These are phyloP conservation scores for Iphiclides podalirius DNA, from an alignment of 2,888 invertebrate genomes.

Conservation along the genomic window DNA sequence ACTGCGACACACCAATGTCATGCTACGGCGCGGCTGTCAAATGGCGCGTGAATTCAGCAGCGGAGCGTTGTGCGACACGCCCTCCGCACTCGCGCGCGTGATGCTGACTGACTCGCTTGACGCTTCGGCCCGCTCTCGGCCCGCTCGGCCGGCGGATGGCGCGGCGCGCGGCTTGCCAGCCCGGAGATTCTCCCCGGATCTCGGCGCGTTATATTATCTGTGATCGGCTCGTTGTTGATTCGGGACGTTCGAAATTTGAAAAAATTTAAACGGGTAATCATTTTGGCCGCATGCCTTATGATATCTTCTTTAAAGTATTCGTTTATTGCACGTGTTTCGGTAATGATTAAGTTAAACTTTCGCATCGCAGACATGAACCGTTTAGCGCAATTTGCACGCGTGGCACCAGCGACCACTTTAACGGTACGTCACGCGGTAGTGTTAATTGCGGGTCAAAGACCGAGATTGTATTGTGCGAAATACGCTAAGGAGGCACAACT, in stretches of 20 bases:
- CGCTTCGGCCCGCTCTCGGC: constrained; percentile 39
- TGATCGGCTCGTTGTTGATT: background rate
- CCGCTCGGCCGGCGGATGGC: constrained; percentile 13
- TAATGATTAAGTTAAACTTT: too few relatives aligned
- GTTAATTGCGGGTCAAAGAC: constrained; percentile 18
- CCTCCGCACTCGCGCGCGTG: constrained; percentile 66
- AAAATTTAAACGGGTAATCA: too few relatives aligned
- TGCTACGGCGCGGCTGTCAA: constrained; percentile 70
- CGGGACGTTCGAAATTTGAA: background rate
- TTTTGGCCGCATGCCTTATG: too few relatives aligned
- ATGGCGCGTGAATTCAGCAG: constrained; percentile 67
- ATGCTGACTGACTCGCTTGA: constrained; percentile 70
- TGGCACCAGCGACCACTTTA: background rate
- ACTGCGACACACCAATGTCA: constrained; percentile 59
- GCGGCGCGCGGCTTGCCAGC: constrained; percentile 6
- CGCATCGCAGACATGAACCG: too few relatives aligned
- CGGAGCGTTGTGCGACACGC: constrained; percentile 44
- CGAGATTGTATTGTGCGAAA: constrained; percentile 4
- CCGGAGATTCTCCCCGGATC: constrained; percentile 4
- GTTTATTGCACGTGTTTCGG: too few relatives aligned
- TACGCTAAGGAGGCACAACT: constrained; percentile 9
- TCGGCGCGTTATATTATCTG: constrained; percentile 1
- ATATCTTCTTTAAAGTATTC: too few relatives aligned
- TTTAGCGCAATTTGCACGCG: background rate
- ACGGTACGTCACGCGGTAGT: constrained; percentile 10